Evolutionary conservation across 2,797 vertebrate genomes (phyloP), one percentile per base, ranked within the genome.

Genomic region (Cottoperca gobio): DNA sequence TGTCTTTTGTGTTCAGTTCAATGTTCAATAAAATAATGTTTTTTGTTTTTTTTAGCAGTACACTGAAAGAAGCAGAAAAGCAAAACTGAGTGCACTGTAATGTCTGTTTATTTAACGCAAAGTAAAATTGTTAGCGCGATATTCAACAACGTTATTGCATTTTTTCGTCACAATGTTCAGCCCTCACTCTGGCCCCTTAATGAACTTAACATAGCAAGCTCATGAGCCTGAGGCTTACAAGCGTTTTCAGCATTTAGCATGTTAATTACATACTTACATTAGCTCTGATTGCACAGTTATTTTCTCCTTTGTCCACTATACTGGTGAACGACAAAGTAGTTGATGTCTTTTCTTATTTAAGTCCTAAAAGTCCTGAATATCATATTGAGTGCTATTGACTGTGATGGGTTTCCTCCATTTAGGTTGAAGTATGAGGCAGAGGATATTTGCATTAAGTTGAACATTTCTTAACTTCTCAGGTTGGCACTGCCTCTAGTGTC

Each of bases 381-480:
- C 26, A 10, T 3, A 43, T 70, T 33, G 45, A 64, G 53, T n/a
- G 54, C 33, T 8, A 17, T 58, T 63, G 54, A 28, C 54, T 8
- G 10, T 45, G 31, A 40, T 21, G 24, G 33, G 28, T 42, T 63
- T 43, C 31, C 46, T 57, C 26, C 21, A 21, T 53, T 77, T 53
- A 46, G 19, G 72, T 64, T 65, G 35, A 69, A 63, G 52, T 35
- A 2, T 5, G 2, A 17, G 17, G 66, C 49, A 49, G 42, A 61
- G 17, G 35, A 50, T 9, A 24, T 62, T 37, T 35, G 50, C 43
- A 21, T 62, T 23, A 43, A 39, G 23, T 31, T 42, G 31, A 40
- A 49, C 7, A 1, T 54, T 70, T 54, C 28, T 40, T 16, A 6
- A 5, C 10, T 54, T 19, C 26, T 49, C 12, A 43, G 3, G 31